Evolutionary conservation across 1,140 invertebrate genomes (phyloP).

Genomic region (Drosophila tsacasi): DNA sequence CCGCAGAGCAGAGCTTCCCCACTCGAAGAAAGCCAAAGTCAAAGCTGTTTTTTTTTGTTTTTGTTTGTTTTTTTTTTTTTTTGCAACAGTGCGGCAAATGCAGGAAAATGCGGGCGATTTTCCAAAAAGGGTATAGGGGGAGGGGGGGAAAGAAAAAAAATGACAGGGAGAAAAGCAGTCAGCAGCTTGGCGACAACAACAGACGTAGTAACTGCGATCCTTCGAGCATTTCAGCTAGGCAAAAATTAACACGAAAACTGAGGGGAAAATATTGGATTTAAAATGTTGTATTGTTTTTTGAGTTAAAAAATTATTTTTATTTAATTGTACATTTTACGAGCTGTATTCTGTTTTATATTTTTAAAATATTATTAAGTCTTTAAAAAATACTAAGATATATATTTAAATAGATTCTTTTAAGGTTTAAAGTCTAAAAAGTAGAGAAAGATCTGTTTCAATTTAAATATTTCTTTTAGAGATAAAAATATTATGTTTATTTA

Average conservation of each 20-base stretch:
- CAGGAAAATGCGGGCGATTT: slow-evolving; percentile 10
- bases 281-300: background rate
- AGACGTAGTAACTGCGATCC: slow-evolving; percentile 5
- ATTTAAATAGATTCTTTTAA: no score
- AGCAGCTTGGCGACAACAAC: slow-evolving; percentile 44
- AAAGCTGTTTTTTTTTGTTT: slow-evolving; percentile 48
- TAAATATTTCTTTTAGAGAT: no score
- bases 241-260: background rate
- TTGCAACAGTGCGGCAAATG: slow-evolving; percentile 59
- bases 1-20: slow-evolving; percentile 8
- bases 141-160: background rate
- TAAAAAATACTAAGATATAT: no score
- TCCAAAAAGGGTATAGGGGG: background rate
- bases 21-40: slow-evolving; percentile 59
- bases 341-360: no score
- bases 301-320: background rate
- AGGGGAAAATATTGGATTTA: background rate
- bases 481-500: no score
- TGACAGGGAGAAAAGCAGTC: slow-evolving; percentile 19
- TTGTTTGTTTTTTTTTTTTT: slow-evolving; percentile 1
- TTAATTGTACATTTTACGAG: no score
- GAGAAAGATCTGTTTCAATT: no score
- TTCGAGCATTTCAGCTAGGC: slow-evolving; percentile 15
- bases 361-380: no score
- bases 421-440: no score